Evolutionary conservation across 1,140 invertebrate genomes (phyloP), one percentile per base, ranked within the genome.

Genomic region (Musca vetustissima): DNA sequence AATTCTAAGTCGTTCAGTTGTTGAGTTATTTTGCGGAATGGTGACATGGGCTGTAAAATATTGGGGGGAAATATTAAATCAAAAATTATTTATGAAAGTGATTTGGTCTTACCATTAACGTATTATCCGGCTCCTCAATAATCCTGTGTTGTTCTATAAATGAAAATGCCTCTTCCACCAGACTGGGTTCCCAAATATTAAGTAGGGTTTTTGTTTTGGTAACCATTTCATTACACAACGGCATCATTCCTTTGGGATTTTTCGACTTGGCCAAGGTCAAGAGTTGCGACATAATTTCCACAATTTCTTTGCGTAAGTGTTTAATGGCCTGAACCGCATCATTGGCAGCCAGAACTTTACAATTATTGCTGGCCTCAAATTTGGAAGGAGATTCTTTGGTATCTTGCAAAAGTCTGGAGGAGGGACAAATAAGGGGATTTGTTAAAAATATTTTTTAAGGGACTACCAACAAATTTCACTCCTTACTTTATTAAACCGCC

Each of bases 151-250:
- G 89, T 76, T 95, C 93, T 36, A 95, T 87, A 75, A 93, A 93
- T 14, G 87, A 88, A 52, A 94, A 85, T 0, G 92, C 92, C 79
- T 95, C 93, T 79, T 95, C 93, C 0, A 95, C 91, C 21, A 94
- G 83, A 13, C 88, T 88, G 0, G 92, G 89, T 79, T 95, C 92
- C 91, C 93, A 95, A 1, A 95, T 85, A 66, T 89, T 90, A 9
- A 95, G 80, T 36, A 96, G 83, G 25, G 91, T 91, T 69, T 90
- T 86, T 0, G 92, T 93, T 78, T 92, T 91, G 14, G 86, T 86
- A 50, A 92, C 88, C 86, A 93, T 92, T 72, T 91, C 89, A 73
- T 92, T 91, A 74, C 91, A 91, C 69, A 93, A 87, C 0, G 89
- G 88, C 69, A 92, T 80, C 90, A 93, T 92, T 17, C 90, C 90